phyloP scores from a whole-genome alignment of 2,888 invertebrate genomes.

The Phytoseiulus persimilis region DNA sequence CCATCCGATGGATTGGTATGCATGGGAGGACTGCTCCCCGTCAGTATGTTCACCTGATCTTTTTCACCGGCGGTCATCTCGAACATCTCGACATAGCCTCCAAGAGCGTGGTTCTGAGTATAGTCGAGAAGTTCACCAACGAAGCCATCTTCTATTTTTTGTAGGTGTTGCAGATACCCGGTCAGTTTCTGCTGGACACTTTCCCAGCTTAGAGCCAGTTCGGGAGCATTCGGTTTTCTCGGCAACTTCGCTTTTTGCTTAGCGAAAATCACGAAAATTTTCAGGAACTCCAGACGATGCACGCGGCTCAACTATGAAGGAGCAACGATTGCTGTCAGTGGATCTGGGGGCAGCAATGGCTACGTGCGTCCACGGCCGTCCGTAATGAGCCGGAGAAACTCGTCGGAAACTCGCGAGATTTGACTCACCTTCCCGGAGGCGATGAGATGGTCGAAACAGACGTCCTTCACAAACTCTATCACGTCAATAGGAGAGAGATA shows the following conservation, averaged over 20 bases:
- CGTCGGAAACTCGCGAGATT: no score
- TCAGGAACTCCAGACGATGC: slow-evolving; percentile 22
- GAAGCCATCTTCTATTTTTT: slow-evolving; percentile 27
- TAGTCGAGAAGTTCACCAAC: neutral
- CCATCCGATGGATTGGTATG: neutral
- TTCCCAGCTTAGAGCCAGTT: neutral
- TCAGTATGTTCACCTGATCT: neutral
- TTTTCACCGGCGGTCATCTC: slow-evolving; percentile 35
- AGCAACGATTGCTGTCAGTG: neutral
- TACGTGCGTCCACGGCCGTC: no score
- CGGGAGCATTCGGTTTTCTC: neutral
- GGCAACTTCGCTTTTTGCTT: slow-evolving; percentile 13
- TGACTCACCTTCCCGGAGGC: neutral
- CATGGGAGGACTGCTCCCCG: neutral
- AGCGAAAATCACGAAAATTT: neutral
- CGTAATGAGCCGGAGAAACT: no score
- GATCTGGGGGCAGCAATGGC: no score
- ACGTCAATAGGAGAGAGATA: slow-evolving; percentile 9
- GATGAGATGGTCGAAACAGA: slow-evolving; percentile 17
- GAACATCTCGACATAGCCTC: slow-evolving; percentile 16
- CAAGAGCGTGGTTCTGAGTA: neutral
- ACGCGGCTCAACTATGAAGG: neutral
- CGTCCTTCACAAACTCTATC: slow-evolving; percentile 9
- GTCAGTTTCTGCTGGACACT: neutral
- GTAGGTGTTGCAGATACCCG: slow-evolving; percentile 5